These are phyloP conservation scores for Illadopsis cleaveri DNA, from an alignment of 2,113 vertebrate genomes.

Conservation along the genomic window DNA sequence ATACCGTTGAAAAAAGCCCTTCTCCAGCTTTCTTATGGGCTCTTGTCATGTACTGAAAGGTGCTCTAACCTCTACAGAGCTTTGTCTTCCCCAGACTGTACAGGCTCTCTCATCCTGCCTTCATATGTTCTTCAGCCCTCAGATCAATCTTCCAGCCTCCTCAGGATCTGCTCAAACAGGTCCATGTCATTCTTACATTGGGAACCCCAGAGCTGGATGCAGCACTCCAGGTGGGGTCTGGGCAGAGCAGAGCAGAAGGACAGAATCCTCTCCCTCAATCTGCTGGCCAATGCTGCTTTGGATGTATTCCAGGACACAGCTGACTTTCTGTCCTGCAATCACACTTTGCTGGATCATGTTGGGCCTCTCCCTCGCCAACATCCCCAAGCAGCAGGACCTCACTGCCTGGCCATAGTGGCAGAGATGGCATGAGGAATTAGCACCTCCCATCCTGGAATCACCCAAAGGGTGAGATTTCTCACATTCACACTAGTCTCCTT, in stretches of 20 bases:
- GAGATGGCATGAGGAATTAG: fast-evolving
- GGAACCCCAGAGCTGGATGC: too few species aligned
- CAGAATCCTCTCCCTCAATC: background rate
- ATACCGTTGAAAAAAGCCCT: background rate
- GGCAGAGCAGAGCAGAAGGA: background rate
- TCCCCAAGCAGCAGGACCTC: background rate
- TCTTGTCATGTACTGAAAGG: background rate
- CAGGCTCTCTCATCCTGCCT: background rate
- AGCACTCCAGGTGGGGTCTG: background rate
- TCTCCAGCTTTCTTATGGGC: background rate
- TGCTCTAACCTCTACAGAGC: background rate
- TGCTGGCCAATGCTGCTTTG: background rate
- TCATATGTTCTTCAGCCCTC: background rate
- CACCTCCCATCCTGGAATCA: background rate
- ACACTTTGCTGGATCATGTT: background rate
- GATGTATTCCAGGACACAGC: too few species aligned
- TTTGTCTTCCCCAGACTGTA: background rate
- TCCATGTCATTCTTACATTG: background rate
- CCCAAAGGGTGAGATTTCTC: background rate
- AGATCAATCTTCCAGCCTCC: background rate
- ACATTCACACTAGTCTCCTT: background rate
- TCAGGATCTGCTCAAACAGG: background rate
- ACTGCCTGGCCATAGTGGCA: fast-evolving
- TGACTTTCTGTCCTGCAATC: background rate
- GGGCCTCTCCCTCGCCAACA: background rate